Conservation (phyloP, 64 coral and sea anemone species). For the Hydrozoanthus tunicans region DNA sequence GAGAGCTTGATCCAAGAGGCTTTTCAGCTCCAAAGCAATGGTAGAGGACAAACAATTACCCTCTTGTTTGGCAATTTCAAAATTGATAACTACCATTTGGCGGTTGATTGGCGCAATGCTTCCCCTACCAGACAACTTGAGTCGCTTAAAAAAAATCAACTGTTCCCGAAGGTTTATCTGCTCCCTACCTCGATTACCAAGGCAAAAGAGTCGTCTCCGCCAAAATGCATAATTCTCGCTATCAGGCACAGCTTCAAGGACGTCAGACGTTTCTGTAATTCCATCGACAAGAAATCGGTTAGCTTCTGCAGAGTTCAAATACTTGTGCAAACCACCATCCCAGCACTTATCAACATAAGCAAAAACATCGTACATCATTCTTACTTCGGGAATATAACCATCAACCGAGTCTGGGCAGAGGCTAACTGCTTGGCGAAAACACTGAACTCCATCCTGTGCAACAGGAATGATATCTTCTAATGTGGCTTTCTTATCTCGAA, state of each 20-base stretch:
- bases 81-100: conserved; percentile 47
- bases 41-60: background rate
- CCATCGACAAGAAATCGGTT: conserved; percentile 54
- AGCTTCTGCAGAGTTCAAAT: background rate
- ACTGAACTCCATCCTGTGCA: conserved; percentile 55
- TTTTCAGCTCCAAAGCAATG: conserved; percentile 23
- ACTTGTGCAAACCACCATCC: conserved; percentile 25
- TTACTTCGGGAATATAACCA: conserved; percentile 61
- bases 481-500: background rate
- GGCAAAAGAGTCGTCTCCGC: conserved; percentile 18
- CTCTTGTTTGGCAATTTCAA: conserved; percentile 33
- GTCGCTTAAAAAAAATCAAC: conserved; percentile 1
- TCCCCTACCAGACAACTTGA: background rate
- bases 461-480: background rate
- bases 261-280: conserved; percentile 43
- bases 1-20: conserved; percentile 53
- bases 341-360: conserved; percentile 13
- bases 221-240: conserved; percentile 42
- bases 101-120: conserved; percentile 63
- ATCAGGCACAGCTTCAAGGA: conserved; percentile 58
- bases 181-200: background rate
- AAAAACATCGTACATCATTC: conserved; percentile 70
- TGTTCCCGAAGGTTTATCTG: background rate
- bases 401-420: conserved; percentile 49
- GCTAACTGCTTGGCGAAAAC: conserved; percentile 55